Conservation (phyloP, 2,113 vertebrate genomes). For the Zapornia atra region DNA sequence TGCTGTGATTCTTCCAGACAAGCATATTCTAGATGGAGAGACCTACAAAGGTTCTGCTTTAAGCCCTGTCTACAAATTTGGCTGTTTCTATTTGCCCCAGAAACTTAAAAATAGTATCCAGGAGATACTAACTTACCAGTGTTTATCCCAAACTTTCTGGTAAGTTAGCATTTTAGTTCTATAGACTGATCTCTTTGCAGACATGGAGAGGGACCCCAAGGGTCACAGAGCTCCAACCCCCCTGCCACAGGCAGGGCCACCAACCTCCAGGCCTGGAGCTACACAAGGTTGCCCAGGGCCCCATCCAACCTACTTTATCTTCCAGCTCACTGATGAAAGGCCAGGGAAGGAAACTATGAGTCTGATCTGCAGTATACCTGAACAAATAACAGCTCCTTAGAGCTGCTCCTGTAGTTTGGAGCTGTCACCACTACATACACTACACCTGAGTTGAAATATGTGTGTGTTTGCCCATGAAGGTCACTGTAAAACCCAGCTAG, state of each 20-base stretch:
- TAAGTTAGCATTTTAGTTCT: background rate
- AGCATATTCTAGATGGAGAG: background rate
- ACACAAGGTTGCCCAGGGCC: no score
- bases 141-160: background rate
- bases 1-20: background rate
- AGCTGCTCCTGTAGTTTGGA: background rate
- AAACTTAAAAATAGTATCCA: background rate
- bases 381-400: background rate
- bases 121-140: background rate
- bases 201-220: background rate
- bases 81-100: background rate
- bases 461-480: background rate
- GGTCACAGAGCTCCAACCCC: no score
- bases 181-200: background rate
- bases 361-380: background rate
- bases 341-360: background rate
- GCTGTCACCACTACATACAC: background rate
- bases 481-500: background rate
- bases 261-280: no score
- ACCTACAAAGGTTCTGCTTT: background rate
- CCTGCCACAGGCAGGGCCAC: no score
- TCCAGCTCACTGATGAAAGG: background rate
- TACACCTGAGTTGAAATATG: background rate
- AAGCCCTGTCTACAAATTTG: background rate
- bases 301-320: background rate